A percentile compares a stretch with the other conserved stretches of the same genome.
phyloP scores from a whole-genome alignment of 2,888 invertebrate species.

The Hemithea aestivaria region DNA sequence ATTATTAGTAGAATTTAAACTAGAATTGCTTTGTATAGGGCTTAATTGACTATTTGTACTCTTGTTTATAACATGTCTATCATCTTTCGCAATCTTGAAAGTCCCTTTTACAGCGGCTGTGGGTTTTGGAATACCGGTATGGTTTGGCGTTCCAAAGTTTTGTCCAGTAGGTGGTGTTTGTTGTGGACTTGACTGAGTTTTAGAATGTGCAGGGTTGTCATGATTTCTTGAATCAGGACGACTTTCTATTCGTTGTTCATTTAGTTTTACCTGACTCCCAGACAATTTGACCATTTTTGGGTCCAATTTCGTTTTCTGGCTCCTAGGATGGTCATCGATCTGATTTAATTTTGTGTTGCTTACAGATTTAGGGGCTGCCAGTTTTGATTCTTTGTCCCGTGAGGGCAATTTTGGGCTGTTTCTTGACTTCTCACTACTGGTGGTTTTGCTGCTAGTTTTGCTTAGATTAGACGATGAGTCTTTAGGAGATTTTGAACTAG shows the following conservation, averaged over 20 bases:
- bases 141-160: slow-evolving; percentile 53
- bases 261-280: slow-evolving; percentile 66
- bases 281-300: slow-evolving; percentile 72
- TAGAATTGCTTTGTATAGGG: slow-evolving; percentile 78
- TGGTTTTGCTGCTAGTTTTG: slow-evolving; percentile 56
- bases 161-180: slow-evolving; percentile 69
- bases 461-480: slow-evolving; percentile 63
- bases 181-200: slow-evolving; percentile 41
- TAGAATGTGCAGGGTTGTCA: slow-evolving; percentile 40
- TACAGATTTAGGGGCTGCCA: slow-evolving; percentile 74
- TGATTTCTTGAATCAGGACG: slow-evolving; percentile 41
- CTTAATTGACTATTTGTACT: slow-evolving; percentile 78
- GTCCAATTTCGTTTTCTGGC: slow-evolving; percentile 54
- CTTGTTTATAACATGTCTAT: slow-evolving; percentile 73
- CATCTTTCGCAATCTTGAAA: slow-evolving; percentile 84
- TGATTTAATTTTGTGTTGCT: slow-evolving; percentile 72
- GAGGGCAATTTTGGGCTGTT: slow-evolving; percentile 69
- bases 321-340: slow-evolving; percentile 64
- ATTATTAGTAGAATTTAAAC: slow-evolving; percentile 76
- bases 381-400: slow-evolving; percentile 71
- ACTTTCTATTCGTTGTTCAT: slow-evolving; percentile 54
- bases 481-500: slow-evolving; percentile 66
- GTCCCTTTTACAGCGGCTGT: slow-evolving; percentile 95
- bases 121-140: slow-evolving; percentile 90
- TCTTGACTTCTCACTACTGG: slow-evolving; percentile 63